Evolutionary conservation across 2,113 vertebrate genomes (phyloP).

Genomic region (Phyllostomus discolor): DNA sequence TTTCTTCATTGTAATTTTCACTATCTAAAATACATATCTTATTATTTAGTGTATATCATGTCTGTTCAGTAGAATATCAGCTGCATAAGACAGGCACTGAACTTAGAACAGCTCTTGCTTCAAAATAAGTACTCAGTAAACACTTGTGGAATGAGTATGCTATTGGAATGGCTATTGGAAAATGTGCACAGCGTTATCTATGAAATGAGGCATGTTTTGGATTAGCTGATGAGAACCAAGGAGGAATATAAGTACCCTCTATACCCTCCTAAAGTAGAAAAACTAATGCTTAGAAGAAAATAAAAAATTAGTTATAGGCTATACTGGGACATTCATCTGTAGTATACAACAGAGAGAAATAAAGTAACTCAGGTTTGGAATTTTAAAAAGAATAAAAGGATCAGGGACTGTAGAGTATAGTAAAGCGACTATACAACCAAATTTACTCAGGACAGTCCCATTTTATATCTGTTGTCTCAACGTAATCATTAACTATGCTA

Average conservation of each 20-base stretch:
- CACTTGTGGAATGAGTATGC: background rate
- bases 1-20: background rate
- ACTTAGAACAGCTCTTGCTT: background rate
- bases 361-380: background rate
- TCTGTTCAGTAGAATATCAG: background rate
- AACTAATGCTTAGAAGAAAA: background rate
- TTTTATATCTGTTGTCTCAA: background rate
- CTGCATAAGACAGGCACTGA: background rate
- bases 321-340: background rate
- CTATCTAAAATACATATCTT: background rate
- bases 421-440: background rate
- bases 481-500: background rate
- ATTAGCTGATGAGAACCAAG: background rate
- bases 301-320: background rate
- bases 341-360: background rate
- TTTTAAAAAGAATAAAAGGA: background rate
- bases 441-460: background rate
- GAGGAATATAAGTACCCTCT: background rate
- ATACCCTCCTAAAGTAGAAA: background rate
- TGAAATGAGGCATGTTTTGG: background rate
- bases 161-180: background rate
- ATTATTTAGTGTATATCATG: background rate
- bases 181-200: background rate
- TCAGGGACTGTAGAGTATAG: background rate
- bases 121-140: background rate